Evolutionary conservation across 1,140 invertebrate species (phyloP), one percentile per base, ranked within the genome.

Genomic region (Philopotamus ludificatus): DNA sequence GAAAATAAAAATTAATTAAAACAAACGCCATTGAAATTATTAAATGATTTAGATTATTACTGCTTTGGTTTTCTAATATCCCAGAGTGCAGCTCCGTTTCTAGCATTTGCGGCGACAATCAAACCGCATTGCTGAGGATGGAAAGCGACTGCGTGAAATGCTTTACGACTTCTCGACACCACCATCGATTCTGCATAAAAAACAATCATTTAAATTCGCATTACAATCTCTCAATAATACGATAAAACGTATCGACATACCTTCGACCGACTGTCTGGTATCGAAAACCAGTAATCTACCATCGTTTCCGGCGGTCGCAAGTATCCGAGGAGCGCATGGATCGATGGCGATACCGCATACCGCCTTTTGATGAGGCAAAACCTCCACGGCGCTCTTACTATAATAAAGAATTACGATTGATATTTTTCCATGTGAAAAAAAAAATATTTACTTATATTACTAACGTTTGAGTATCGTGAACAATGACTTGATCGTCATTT

Each of bases 401-500:
- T 34, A 69, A 66, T 16, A 4, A 58, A 23, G 1, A 60, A 3
- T 47, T 22, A 49, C 8, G 2, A 47, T 65, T 12, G 59, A 64
- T 63, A 49, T 12, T 39, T 39, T 39, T 39, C n/a, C n/a, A n/a
- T 39, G 7, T 45, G 44, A 45, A 45, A 16, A 45, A 45, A 12
- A 45, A 45, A 45, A n/a, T 8, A 18, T 45, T 15, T n/a, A 45
- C 44, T 9, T 45, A n/a, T 16, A 15, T 9, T 45, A 76, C 83
- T 85, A 84, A 93, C 89, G 88, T 92, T 74, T 75, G 72, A 54
- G 89, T 77, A 79, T 94, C 90, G 76, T 95, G 93, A n/a, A 92
- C 85, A 61, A 93, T 89, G 42, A 96, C 93, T 81, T 93, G 87
- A 75, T 95, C 92, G 82, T 97, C 95, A 81, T 97, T 97, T 51